phyloP scores from a whole-genome alignment of 2,888 invertebrate species.

The Lypha dubia region DNA sequence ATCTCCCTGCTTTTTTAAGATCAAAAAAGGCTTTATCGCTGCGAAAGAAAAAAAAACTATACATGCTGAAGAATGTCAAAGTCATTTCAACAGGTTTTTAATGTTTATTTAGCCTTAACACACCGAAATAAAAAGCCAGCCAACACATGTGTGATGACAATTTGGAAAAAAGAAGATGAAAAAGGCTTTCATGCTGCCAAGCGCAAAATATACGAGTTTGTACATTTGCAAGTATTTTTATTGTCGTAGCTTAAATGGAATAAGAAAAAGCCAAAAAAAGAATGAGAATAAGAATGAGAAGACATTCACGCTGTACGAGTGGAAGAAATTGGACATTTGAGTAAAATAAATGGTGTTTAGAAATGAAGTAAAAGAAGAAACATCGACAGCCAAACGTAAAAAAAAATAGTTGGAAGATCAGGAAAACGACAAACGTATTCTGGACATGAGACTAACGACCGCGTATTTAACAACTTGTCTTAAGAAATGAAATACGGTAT shows the following conservation, averaged over 20 bases:
- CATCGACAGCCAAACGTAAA: conserved; percentile 33
- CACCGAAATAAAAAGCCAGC: conserved; percentile 47
- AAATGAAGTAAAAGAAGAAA: conserved; percentile 33
- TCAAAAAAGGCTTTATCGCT: conserved; percentile 26
- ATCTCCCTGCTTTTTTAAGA: conserved; percentile 58
- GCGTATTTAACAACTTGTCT: conserved; percentile 43
- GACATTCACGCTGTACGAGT: conserved; percentile 14
- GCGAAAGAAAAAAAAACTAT: conserved; percentile 25
- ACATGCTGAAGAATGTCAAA: conserved; percentile 77
- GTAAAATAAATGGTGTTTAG: conserved; percentile 54
- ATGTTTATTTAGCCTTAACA: conserved; percentile 62
- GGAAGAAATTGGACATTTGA: conserved; percentile 57
- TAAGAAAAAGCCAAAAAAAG: no score
- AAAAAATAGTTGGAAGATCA: conserved; percentile 37
- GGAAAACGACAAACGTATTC: conserved; percentile 10
- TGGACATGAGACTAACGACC: conserved; percentile 48
- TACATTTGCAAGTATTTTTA: conserved; percentile 12
- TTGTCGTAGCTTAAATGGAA: conserved; percentile 43
- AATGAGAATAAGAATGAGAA: conserved; percentile 39
- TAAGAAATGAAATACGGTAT: conserved; percentile 15
- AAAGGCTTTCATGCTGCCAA: conserved; percentile 72
- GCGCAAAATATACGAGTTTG: conserved; percentile 54
- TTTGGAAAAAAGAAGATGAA: conserved; percentile 27
- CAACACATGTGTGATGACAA: conserved; percentile 56
- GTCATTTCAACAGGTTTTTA: conserved; percentile 77